Base-by-base conservation (phyloP, 2,113 vertebrate genomes). In the Lamprologus sp. region DNA sequence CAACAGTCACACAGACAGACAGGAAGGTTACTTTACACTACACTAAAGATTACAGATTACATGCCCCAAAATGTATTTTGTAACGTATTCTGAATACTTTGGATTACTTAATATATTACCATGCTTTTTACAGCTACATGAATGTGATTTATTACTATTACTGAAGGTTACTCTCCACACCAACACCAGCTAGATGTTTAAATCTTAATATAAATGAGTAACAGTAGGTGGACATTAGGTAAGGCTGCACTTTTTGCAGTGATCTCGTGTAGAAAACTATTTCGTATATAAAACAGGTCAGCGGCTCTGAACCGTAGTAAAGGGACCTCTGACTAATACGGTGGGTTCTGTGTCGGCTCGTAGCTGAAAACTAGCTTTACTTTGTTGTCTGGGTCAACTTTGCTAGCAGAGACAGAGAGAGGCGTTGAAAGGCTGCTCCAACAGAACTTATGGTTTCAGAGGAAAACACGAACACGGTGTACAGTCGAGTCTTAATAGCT, bases 311-410 rank as follows among this genome's bases (percentile, higher is more conserved):
- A 1, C 3, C 6, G 42, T 45, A 4, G 42, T 4, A 45, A 15
- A 45, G 13, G 13, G 13, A 45, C 42, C 42, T 47, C 45, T 47
- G 45, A 0, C 14, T 47, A 1, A 47, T 45, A 45, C 42, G 13
- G 0, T 0, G 40, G 0, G 40, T 42, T 42, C 13, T 26, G 0
- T 15, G 42, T 45, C 6, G 37, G 40, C 3, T 45, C 0, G 42
- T 45, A 45, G 42, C 1, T 7, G 6, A 47, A 47, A 47, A 47
- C 13, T 7, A 47, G 42, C 42, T 47, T 15, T 45, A 45, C 42
- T 45, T 45, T 45, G 42, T 7, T 45, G 42, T 45, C 3, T 45
- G 42, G 42, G 42, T 45, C 42, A 2, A 37, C 42, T 45, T 45
- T 45, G 12, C 40, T 42, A 3, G 40, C 40, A 13, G 40, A 42